These are phyloP conservation scores for Crocuta crocuta DNA, from an alignment of 2,113 vertebrate genomes.

Conservation along the genomic window DNA sequence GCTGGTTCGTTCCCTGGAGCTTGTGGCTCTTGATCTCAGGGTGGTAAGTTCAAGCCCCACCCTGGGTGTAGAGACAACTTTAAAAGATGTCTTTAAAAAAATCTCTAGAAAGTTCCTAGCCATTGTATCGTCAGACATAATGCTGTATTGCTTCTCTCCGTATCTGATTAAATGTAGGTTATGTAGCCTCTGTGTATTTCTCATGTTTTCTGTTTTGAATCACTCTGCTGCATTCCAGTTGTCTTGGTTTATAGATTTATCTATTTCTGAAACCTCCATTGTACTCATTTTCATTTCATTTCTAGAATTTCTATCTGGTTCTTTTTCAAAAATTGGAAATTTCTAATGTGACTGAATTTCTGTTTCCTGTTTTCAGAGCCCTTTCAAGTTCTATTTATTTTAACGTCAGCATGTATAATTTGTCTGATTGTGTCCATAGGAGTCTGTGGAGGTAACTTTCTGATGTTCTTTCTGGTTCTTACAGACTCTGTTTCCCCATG, in stretches of 20 bases:
- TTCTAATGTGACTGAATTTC: background rate
- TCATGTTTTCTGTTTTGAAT: background rate
- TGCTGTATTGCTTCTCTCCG: background rate
- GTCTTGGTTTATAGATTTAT: background rate
- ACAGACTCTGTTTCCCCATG: background rate
- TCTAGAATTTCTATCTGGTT: background rate
- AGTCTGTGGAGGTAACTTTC: background rate
- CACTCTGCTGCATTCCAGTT: background rate
- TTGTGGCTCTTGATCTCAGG: background rate
- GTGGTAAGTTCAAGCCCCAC: background rate
- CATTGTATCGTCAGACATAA: background rate
- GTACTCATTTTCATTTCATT: background rate
- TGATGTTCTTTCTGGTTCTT: conserved; percentile 28
- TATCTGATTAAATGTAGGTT: background rate
- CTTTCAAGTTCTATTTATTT: background rate
- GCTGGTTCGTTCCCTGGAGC: background rate
- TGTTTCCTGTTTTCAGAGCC: background rate
- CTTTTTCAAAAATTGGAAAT: background rate
- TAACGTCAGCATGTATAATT: background rate
- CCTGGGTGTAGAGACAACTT: background rate
- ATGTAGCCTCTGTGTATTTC: background rate
- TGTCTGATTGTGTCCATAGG: background rate
- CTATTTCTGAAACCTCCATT: background rate
- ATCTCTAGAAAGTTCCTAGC: background rate
- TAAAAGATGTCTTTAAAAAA: background rate